Evolutionary conservation across 2,888 invertebrate species (phyloP), one percentile per base, ranked within the genome.

Genomic region (Acronicta aceris): DNA sequence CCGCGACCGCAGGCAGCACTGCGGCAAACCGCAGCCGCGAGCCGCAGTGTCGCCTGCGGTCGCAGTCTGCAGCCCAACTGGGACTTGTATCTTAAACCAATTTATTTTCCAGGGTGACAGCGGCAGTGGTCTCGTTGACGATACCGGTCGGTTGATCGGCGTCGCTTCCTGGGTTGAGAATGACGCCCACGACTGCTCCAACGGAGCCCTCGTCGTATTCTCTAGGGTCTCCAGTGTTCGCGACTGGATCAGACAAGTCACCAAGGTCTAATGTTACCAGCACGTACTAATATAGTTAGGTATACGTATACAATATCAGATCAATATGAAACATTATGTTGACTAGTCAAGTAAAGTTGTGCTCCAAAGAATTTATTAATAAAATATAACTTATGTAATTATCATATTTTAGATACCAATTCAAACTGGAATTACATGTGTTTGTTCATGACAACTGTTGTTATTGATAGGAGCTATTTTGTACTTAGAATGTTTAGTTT

Each of bases 101-200:
- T 33, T 33, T 12, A 2, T 33, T 33, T 66, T 25, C 1, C 84
- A 94, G 94, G 94, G 94, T 15, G 94, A 94, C 86, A 94, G 94
- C 67, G 94, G 94, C 72, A 94, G 94, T 65, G 94, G 94, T 0
- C 81, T 94, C n/a, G 88, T 94, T n/a, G 85, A 83, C 62, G 78
- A 79, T 47, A 66, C 46, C 6, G 88, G 88, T 0, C 81, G 81
- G 1, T 58, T 94, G 40, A 42, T 91, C 46, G 94, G 94, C 47
- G 85, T 94, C n/a, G 90, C 92, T 1, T 94, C 94, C 8, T 94
- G 94, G 94, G 93, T 93, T 3, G 86, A 94, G 65, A 85, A 91
- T 67, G 94, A 94, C 60, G 88, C 94, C 13, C 72, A 74, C 59
- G 82, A 82, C 60, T 94, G 94, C 80, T 81, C 76, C 62, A 88